Evolutionary conservation across 64 coral and sea anemone genomes (phyloP).

Genomic region (Pocillopora damicornis): DNA sequence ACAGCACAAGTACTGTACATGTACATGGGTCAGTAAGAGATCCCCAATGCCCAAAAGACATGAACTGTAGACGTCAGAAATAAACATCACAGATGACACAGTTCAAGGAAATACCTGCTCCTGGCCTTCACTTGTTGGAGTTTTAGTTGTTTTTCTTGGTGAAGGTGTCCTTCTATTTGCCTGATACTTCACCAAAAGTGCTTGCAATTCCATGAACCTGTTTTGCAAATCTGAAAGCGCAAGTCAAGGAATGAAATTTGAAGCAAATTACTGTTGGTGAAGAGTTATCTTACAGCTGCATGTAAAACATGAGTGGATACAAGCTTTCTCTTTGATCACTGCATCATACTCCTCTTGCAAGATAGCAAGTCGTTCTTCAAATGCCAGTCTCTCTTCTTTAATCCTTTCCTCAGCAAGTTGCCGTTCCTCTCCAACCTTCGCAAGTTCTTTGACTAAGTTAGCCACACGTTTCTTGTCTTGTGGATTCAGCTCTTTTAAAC

Average conservation of each 20-base stretch:
- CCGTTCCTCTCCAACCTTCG: slow-evolving; percentile 85
- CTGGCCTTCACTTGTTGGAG: not conserved
- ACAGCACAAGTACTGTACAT: too few species aligned
- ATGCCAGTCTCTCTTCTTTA: slow-evolving; percentile 80
- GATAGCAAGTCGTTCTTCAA: slow-evolving; percentile 89
- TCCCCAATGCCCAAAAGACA: too few species aligned
- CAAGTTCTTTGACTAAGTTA: slow-evolving; percentile 93
- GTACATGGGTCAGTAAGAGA: too few species aligned
- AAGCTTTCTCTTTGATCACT: slow-evolving; percentile 68
- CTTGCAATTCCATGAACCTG: slow-evolving; percentile 59
- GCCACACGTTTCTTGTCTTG: slow-evolving; percentile 96
- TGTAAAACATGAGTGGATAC: slow-evolving; percentile 47
- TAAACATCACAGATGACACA: not conserved
- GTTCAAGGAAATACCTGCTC: not conserved
- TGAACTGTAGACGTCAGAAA: too few species aligned
- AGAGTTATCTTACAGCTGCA: not conserved
- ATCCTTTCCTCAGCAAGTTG: slow-evolving; percentile 67
- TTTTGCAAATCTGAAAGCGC: slow-evolving; percentile 50
- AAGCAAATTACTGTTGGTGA: too few species aligned
- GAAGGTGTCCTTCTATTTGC: slow-evolving; percentile 17
- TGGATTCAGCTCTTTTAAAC: slow-evolving; percentile 79
- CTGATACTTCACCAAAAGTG: slow-evolving; percentile 53
- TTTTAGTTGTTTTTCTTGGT: not conserved
- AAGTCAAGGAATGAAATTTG: not conserved
- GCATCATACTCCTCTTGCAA: slow-evolving; percentile 91